Evolutionary conservation across 2,888 invertebrate genomes (phyloP), one percentile per base, ranked within the genome.

Genomic region (Perithous albicinctus): DNA sequence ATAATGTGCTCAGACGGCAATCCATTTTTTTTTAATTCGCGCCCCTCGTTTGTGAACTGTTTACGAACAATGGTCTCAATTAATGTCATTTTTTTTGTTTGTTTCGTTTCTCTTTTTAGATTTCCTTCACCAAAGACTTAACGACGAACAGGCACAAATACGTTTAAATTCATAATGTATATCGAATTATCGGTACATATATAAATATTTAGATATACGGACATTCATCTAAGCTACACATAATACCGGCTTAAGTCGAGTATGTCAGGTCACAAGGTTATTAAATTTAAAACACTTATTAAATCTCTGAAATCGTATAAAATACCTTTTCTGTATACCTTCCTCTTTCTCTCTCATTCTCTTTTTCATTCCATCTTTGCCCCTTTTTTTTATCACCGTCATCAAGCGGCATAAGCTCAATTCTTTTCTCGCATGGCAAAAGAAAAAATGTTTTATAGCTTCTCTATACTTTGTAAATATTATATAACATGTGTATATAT

Each of bases 101-200:
- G 73, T 66, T 41, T 35, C 41, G 59, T 67, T n/a, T n/a, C n/a
- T n/a, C 12, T 72, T 61, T 54, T 75, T 29, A 69, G 67, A 63
- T 70, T 78, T 67, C 48, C 67, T 70, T 69, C 69, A 70, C 43
- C 56, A 70, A 74, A 80, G 75, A 83, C 80, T 77, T 77, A 80
- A 86, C 86, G 86, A 89, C 87, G 85, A 84, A 83, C 88, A 90
- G 89, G 86, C 88, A 88, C 85, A 79, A 87, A 87, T 89, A 88
- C 86, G 83, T 83, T 59, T 85, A 82, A 85, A 87, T 81, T 88
- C 77, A 79, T 77, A 76, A 75, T 81, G 80, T 84, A 73, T 73
- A 79, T 79, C 72, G 59, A 59, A 59, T 41, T 72, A 32, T 72
- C 59, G 32, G 69, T 79, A 83, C 73, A 81, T 77, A 84, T 83